These are phyloP conservation scores for Brachyptera risi DNA, from an alignment of 2,888 invertebrate species.

Conservation along the genomic window DNA sequence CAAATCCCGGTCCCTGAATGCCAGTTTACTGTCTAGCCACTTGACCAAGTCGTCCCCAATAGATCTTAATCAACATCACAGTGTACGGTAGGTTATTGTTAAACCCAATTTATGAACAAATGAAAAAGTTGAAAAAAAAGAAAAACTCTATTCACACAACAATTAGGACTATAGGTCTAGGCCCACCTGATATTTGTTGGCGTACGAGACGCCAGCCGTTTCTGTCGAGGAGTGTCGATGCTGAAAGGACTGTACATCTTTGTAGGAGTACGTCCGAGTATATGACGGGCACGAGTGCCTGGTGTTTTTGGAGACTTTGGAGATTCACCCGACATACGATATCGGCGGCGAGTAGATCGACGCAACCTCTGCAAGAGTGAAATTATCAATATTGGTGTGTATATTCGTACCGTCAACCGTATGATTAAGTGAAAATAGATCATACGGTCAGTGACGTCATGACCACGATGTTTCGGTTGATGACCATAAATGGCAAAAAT, in stretches of 20 bases:
- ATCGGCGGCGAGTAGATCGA: slow-evolving; percentile 52
- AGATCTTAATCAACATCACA: too few relatives aligned
- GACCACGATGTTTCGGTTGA: too few relatives aligned
- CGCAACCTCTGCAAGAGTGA: slow-evolving; percentile 48
- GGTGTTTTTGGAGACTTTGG: slow-evolving; percentile 33
- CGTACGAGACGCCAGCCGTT: neutral
- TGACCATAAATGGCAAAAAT: too few relatives aligned
- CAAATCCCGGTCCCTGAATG: too few relatives aligned
- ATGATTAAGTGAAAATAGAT: neutral
- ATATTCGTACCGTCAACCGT: neutral
- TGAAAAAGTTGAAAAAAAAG: too few relatives aligned
- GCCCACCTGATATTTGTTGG: neutral
- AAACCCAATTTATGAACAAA: too few relatives aligned
- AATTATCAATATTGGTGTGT: neutral
- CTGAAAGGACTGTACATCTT: slow-evolving; percentile 73
- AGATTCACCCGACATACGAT: slow-evolving; percentile 38
- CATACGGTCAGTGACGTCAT: too few relatives aligned
- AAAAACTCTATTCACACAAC: neutral
- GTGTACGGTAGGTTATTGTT: too few relatives aligned
- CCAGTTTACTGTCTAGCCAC: too few relatives aligned
- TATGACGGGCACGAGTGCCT: slow-evolving; percentile 35
- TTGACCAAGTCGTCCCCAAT: too few relatives aligned
- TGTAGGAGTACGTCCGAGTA: slow-evolving; percentile 61
- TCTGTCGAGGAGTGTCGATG: slow-evolving; percentile 61
- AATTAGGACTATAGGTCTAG: neutral